Evolutionary conservation across 2,888 invertebrate species (phyloP).

Genomic region (Orthonevra nobilis): DNA sequence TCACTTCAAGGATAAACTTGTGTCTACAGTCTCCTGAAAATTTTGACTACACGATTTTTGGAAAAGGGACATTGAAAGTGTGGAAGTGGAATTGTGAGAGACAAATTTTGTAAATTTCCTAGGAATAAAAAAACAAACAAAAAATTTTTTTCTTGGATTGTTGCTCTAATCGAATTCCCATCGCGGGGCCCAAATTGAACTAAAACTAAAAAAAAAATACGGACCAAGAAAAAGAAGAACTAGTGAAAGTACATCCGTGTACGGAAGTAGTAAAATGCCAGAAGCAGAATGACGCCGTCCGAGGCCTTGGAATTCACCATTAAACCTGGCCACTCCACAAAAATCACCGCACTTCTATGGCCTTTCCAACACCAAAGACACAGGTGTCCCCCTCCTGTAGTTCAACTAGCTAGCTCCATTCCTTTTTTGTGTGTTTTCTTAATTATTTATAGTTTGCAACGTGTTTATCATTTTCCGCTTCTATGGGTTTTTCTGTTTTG

Average conservation of each 20-base stretch:
- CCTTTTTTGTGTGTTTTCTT: conserved; percentile 11
- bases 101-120: too few species aligned
- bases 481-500: conserved; percentile 28
- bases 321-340: not conserved
- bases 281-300: conserved; percentile 21
- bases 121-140: conserved; percentile 14
- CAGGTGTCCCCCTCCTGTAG: too few species aligned
- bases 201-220: too few species aligned
- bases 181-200: too few species aligned
- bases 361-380: conserved; percentile 20
- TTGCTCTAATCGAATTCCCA: conserved; percentile 5
- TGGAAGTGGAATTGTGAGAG: too few species aligned
- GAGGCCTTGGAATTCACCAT: conserved; percentile 18
- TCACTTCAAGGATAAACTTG: too few species aligned
- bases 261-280: conserved; percentile 57
- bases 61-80: too few species aligned
- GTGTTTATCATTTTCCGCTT: conserved; percentile 51
- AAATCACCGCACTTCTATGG: too few species aligned
- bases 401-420: not conserved
- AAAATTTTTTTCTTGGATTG: conserved; percentile 6
- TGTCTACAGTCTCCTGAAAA: too few species aligned
- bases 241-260: conserved; percentile 72
- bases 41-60: too few species aligned
- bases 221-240: conserved; percentile 10
- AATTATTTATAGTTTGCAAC: conserved; percentile 47